Evolutionary conservation across 2,797 vertebrate species (phyloP).

Genomic region (Sebastolobus alascanus): DNA sequence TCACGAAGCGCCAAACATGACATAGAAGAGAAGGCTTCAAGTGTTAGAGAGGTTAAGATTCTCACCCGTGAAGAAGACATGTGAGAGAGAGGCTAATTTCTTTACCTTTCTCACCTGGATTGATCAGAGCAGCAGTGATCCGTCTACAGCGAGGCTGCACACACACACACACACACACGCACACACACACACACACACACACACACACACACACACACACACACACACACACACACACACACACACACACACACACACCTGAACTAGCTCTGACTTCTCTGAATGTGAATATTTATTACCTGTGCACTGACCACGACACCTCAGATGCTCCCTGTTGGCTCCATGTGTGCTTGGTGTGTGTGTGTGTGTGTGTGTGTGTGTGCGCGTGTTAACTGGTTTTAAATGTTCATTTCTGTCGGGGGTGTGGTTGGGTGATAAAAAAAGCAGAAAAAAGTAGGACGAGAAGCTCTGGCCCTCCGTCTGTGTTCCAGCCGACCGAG

Average conservation of each 20-base stretch:
- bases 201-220: too few relatives aligned
- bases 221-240: too few relatives aligned
- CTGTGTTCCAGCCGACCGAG: constrained; percentile 55
- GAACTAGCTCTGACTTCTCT: constrained; percentile 78
- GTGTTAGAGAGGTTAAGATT: constrained; percentile 35
- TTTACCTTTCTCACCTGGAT: constrained; percentile 12
- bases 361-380: too few relatives aligned
- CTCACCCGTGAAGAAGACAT: constrained; percentile 13
- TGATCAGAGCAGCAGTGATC: constrained; percentile 38
- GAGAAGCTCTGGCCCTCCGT: constrained; percentile 78
- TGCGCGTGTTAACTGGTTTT: constrained; percentile 78
- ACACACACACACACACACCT: constrained; percentile 52
- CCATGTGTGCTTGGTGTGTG: constrained; percentile 9
- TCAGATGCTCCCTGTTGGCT: constrained; percentile 81
- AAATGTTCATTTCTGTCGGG: constrained; percentile 76
- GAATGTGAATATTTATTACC: constrained; percentile 87
- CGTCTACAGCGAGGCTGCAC: constrained; percentile 29
- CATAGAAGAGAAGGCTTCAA: constrained; percentile 51
- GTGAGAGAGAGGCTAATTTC: constrained; percentile 6
- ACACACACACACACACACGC: constrained; percentile 16
- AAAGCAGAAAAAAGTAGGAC: constrained; percentile 81
- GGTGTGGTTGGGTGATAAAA: constrained; percentile 79
- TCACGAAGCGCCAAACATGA: constrained; percentile 64
- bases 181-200: too few relatives aligned
- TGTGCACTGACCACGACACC: constrained; percentile 80